Evolutionary conservation across 1,140 invertebrate species (phyloP).

Genomic region (Ooceraea biroi): DNA sequence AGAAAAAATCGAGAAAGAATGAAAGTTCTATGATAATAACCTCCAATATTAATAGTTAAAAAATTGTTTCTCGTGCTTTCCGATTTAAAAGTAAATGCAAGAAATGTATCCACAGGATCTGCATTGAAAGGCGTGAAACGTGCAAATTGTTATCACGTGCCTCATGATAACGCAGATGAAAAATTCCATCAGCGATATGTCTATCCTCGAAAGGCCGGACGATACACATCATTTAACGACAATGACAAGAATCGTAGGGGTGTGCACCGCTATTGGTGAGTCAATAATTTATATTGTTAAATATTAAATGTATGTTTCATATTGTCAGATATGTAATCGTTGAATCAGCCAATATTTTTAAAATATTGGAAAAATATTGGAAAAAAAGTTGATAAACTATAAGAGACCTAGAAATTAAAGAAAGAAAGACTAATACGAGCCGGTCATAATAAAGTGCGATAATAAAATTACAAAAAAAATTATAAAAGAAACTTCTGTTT

Average conservation of each 20-base stretch:
- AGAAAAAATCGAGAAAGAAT: too few species aligned
- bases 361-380: not conserved
- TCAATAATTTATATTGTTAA: conserved; percentile 41
- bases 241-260: conserved; percentile 76
- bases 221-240: conserved; percentile 68
- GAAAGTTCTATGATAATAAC: too few species aligned
- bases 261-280: conserved; percentile 77
- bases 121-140: not conserved
- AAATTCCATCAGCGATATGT: conserved; percentile 55
- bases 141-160: not conserved
- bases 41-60: too few species aligned
- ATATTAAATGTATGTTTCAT: not conserved
- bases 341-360: not conserved
- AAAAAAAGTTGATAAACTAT: too few species aligned
- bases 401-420: too few species aligned
- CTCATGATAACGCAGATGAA: conserved; percentile 68
- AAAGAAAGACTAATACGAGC: too few species aligned
- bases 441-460: too few species aligned
- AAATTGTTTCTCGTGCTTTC: too few species aligned
- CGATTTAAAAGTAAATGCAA: conserved; percentile 1
- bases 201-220: conserved; percentile 59
- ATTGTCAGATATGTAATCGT: not conserved
- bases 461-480: too few species aligned
- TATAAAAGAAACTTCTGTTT: too few species aligned
- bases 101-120: not conserved